Percentiles rank a stretch among this genome's conserved stretches.
phyloP scores from a whole-genome alignment of 2,113 vertebrate species.

The Climacteris rufus region DNA sequence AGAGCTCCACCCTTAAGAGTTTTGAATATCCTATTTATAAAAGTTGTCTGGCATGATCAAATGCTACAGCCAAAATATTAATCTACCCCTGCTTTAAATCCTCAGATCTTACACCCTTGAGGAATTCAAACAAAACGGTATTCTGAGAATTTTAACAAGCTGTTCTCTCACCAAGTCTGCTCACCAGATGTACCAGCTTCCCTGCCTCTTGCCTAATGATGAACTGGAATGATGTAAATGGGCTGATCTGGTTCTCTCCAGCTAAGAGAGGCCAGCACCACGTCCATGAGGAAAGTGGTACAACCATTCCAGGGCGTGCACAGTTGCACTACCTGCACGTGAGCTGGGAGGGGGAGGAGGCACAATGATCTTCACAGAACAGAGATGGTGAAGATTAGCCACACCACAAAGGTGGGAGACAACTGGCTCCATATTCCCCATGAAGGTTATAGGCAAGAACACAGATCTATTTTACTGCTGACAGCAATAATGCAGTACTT shows the following conservation, averaged over 20 bases:
- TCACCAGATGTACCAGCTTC: neutral
- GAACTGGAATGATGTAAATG: neutral
- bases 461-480: neutral
- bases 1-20: neutral
- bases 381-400: neutral
- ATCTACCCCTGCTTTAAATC: neutral
- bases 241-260: neutral
- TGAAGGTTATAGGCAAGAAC: neutral
- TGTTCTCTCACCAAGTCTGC: neutral
- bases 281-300: neutral
- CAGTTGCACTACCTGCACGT: neutral
- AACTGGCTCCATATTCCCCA: neutral
- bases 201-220: neutral
- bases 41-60: neutral
- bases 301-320: neutral
- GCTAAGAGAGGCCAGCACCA: neutral
- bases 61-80: neutral
- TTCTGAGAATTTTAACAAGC: neutral
- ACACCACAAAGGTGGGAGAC: neutral
- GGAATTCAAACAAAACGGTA: neutral
- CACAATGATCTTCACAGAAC: neutral
- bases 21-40: neutral
- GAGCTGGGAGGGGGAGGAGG: neutral
- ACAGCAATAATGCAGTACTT: neutral
- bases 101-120: neutral